These are phyloP conservation scores for Dryadula phaetusa DNA, from an alignment of 2,888 invertebrate genomes.

Conservation along the genomic window DNA sequence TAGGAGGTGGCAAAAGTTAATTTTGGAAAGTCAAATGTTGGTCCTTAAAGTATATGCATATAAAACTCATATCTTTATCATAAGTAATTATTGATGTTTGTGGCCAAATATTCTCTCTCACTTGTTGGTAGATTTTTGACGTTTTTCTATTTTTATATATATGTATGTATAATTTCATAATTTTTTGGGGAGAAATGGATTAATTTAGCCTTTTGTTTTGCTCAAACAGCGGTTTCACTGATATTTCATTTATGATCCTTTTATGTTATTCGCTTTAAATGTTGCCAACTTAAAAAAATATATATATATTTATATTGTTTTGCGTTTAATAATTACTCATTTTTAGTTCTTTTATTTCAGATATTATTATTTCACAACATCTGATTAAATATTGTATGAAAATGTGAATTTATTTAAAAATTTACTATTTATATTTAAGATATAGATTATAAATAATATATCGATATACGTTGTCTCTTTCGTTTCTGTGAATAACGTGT, in stretches of 20 bases:
- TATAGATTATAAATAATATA: slow-evolving; percentile 10
- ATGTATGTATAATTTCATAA: neutral
- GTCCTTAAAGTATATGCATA: too few species aligned
- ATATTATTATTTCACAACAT: neutral
- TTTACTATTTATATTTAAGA: neutral
- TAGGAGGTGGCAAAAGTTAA: too few species aligned
- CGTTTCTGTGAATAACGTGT: neutral
- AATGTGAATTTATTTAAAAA: slow-evolving; percentile 12
- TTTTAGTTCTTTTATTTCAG: slow-evolving; percentile 1
- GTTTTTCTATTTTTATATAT: slow-evolving; percentile 1
- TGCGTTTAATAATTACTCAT: slow-evolving; percentile 8
- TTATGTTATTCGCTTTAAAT: slow-evolving; percentile 21
- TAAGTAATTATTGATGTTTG: neutral
- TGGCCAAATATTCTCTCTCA: slow-evolving; percentile 8
- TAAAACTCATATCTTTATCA: slow-evolving; percentile 11
- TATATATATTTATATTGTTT: slow-evolving; percentile 10
- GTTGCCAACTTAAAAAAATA: slow-evolving; percentile 21
- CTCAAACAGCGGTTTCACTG: neutral
- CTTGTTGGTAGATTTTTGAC: slow-evolving; percentile 2
- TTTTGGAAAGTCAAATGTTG: too few species aligned
- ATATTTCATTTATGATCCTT: slow-evolving; percentile 7
- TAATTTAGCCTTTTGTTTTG: neutral
- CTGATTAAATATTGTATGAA: neutral
- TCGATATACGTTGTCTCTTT: neutral
- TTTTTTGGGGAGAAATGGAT: neutral